A percentile compares a stretch with the other conserved stretches of the same genome.
phyloP scores from a whole-genome alignment of 2,113 vertebrate genomes.

The Zingel zingel region DNA sequence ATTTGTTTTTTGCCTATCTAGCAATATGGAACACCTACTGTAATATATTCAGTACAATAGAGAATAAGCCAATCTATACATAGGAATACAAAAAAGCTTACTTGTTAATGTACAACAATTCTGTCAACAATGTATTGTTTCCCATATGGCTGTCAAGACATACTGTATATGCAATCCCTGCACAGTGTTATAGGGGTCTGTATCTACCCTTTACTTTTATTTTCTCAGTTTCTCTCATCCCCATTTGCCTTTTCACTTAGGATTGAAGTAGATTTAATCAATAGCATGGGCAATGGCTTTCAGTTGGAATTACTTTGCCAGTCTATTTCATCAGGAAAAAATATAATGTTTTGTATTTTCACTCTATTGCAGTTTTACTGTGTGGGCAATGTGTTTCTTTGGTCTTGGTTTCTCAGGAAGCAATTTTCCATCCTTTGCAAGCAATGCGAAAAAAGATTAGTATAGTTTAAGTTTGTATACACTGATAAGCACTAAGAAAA shows the following conservation, averaged over 20 bases:
- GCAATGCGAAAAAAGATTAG: conserved; percentile 26
- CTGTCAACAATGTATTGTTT: not conserved
- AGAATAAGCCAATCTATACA: not conserved
- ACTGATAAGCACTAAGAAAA: not conserved
- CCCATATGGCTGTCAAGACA: not conserved
- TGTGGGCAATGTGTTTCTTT: conserved; percentile 22
- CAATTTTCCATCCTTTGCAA: conserved; percentile 29
- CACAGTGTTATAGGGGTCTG: not conserved
- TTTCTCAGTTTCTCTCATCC: not conserved
- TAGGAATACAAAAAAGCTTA: not conserved
- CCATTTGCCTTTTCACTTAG: conserved; percentile 19
- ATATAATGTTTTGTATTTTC: conserved; percentile 27
- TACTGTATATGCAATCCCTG: not conserved
- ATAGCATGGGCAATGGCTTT: conserved; percentile 3
- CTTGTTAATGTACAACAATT: not conserved
- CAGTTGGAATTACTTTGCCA: conserved; percentile 18
- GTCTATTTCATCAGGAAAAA: conserved; percentile 24
- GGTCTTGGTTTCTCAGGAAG: conserved; percentile 19
- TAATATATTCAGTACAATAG: not conserved
- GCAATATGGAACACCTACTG: not conserved
- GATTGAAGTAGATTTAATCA: conserved; percentile 36
- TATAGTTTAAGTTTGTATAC: conserved; percentile 1
- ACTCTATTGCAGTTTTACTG: conserved; percentile 13
- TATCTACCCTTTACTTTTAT: not conserved
- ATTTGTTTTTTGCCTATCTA: conserved; percentile 15